Evolutionary conservation across 2,797 vertebrate species (phyloP).

Genomic region (Cygnus olor): DNA sequence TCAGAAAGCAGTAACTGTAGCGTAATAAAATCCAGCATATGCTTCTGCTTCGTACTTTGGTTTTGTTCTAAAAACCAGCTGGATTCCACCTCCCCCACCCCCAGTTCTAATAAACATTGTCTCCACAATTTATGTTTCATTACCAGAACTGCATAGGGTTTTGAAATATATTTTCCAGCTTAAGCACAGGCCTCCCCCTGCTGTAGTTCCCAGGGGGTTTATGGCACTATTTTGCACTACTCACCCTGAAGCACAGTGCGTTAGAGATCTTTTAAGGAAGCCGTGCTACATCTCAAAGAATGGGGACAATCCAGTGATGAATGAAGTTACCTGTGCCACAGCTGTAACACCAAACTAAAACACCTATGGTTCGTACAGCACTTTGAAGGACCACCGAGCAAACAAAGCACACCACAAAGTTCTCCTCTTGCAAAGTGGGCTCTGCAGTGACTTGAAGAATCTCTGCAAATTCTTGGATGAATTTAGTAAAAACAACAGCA

Average conservation of each 20-base stretch:
- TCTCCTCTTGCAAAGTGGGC: neutral
- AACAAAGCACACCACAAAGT: neutral
- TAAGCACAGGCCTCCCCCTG: neutral
- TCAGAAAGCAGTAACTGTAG: neutral
- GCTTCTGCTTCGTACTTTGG: neutral
- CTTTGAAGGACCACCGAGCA: neutral
- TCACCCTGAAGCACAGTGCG: neutral
- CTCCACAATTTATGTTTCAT: neutral
- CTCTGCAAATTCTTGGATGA: slow-evolving; percentile 10
- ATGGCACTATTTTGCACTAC: neutral
- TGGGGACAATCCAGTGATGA: neutral
- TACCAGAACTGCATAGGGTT: neutral
- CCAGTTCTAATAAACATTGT: neutral
- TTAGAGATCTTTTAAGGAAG: neutral
- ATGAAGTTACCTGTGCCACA: neutral
- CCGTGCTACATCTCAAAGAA: neutral
- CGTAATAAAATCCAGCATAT: neutral
- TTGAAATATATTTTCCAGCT: neutral
- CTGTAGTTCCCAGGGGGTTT: neutral
- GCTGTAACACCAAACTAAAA: neutral
- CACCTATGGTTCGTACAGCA: neutral
- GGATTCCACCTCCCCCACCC: neutral
- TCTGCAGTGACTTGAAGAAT: neutral
- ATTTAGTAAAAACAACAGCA: slow-evolving; percentile 50
- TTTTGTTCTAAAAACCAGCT: neutral